Percentiles rank a stretch among this genome's conserved stretches.
Conservation (phyloP, 2,888 invertebrate species). For the Heterodera filipjevi region DNA sequence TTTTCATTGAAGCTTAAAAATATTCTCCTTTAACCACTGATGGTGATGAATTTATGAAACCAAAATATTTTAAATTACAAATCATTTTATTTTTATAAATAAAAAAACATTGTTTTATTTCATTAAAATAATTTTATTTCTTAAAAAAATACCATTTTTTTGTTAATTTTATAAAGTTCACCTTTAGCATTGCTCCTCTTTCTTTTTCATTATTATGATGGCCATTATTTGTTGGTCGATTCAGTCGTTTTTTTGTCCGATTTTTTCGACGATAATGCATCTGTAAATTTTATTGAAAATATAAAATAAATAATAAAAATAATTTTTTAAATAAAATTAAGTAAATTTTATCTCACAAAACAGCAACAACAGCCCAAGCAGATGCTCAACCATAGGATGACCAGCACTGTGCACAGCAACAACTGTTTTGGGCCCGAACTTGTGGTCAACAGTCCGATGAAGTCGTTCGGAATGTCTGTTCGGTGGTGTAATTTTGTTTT, state of each 20-base stretch:
- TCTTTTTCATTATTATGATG: not conserved
- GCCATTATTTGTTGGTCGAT: not conserved
- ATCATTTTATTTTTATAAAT: no score
- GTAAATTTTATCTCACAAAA: no score
- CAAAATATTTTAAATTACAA: no score
- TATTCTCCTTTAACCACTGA: no score
- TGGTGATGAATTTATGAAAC: no score
- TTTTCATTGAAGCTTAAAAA: no score
- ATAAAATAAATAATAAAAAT: not conserved
- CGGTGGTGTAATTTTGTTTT: not conserved
- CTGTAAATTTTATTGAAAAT: not conserved
- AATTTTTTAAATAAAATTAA: not conserved
- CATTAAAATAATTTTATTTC: no score
- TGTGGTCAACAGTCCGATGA: conserved; percentile 8
- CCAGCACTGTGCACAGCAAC: conserved; percentile 16
- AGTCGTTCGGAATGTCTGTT: conserved; percentile 19
- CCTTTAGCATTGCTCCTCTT: not conserved
- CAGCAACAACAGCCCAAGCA: conserved; percentile 29
- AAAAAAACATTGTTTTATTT: no score
- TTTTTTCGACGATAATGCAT: conserved; percentile 6
- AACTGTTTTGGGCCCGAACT: conserved; percentile 19
- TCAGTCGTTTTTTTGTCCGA: not conserved
- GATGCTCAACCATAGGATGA: conserved; percentile 13
- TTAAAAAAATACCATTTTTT: no score
- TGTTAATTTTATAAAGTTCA: not conserved